A percentile compares a stretch with the other conserved stretches of the same genome.
These are phyloP conservation scores for Drosophila pectinifera DNA, from an alignment of 1,140 invertebrate genomes.

Conservation along the genomic window DNA sequence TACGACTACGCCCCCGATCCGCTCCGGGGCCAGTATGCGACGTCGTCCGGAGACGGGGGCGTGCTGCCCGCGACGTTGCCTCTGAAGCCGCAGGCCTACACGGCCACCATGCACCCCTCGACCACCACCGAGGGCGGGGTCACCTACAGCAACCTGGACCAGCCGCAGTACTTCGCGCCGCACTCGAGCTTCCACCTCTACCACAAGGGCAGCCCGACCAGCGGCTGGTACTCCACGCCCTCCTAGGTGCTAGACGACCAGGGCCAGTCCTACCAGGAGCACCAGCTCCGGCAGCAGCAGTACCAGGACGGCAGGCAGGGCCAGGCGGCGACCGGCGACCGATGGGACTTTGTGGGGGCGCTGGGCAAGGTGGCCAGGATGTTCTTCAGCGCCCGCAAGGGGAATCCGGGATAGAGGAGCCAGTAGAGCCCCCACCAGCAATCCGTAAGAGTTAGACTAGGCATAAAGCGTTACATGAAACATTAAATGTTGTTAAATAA, in stretches of 20 bases:
- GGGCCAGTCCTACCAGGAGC: slow-evolving; percentile 25
- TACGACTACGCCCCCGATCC: slow-evolving; percentile 79
- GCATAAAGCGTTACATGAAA: slow-evolving; percentile 64
- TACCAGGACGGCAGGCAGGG: slow-evolving; percentile 19
- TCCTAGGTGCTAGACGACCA: slow-evolving; percentile 87
- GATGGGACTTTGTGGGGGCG: slow-evolving; percentile 80
- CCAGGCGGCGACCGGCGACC: slow-evolving; percentile 24
- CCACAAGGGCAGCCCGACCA: slow-evolving; percentile 88
- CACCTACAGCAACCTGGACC: slow-evolving; percentile 88
- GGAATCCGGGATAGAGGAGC: slow-evolving; percentile 35
- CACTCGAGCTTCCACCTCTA: slow-evolving; percentile 95
- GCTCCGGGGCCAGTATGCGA: slow-evolving; percentile 73
- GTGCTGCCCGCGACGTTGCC: slow-evolving; percentile 89
- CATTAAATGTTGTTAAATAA: slow-evolving; percentile 85
- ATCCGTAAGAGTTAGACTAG: slow-evolving; percentile 12
- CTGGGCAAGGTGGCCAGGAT: slow-evolving; percentile 81
- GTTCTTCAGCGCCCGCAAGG: slow-evolving; percentile 78
- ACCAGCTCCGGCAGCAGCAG: slow-evolving; percentile 30
- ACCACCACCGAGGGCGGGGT: slow-evolving; percentile 86
- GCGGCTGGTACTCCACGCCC: slow-evolving; percentile 91
- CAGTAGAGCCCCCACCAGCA: slow-evolving; percentile 16
- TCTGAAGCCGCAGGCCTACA: slow-evolving; percentile 95
- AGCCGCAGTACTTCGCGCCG: slow-evolving; percentile 93
- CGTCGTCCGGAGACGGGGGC: slow-evolving; percentile 71
- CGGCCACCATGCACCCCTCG: slow-evolving; percentile 85